Percentiles rank a stretch among this genome's conserved stretches.
Conservation (phyloP, 2,113 vertebrate genomes). For the Rhabdornis inornatus region DNA sequence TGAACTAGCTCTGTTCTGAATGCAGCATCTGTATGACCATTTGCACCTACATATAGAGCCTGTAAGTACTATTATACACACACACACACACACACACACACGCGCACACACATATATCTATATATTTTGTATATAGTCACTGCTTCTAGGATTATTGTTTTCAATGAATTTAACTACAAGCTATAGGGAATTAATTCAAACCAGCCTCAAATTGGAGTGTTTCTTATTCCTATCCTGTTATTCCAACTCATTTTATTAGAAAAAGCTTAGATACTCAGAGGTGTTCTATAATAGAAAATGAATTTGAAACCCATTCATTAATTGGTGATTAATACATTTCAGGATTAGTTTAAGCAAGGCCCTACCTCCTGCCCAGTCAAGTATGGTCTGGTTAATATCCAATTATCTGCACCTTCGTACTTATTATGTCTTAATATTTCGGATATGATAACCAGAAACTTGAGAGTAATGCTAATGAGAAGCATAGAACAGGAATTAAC, state of each 20-base stretch:
- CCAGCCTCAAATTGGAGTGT: slow-evolving; percentile 29
- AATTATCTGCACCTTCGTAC: slow-evolving; percentile 92
- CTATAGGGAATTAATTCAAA: slow-evolving; percentile 54
- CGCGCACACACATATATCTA: accelerated
- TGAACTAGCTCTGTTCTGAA: slow-evolving; percentile 2
- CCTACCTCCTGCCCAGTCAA: slow-evolving; percentile 93
- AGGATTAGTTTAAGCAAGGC: slow-evolving; percentile 90
- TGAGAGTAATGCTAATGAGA: slow-evolving; percentile 87
- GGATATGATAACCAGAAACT: slow-evolving; percentile 87
- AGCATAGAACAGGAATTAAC: slow-evolving; percentile 79
- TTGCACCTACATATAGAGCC: neutral
- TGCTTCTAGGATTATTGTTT: slow-evolving; percentile 28
- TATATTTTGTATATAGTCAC: neutral
- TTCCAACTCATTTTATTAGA: slow-evolving; percentile 80
- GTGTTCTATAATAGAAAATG: slow-evolving; percentile 85
- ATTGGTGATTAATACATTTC: slow-evolving; percentile 95
- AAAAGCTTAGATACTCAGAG: slow-evolving; percentile 77
- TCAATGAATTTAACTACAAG: slow-evolving; percentile 48
- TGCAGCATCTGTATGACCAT: neutral
- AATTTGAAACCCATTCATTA: slow-evolving; percentile 87
- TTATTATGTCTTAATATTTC: slow-evolving; percentile 93
- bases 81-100: too few species aligned
- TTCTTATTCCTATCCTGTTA: slow-evolving; percentile 71
- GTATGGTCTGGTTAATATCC: slow-evolving; percentile 97
- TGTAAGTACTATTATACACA: neutral